A percentile compares a stretch with the other conserved stretches of the same genome.
Evolutionary conservation across 2,888 invertebrate genomes (phyloP).

Genomic region (Herminia tarsipennalis): DNA sequence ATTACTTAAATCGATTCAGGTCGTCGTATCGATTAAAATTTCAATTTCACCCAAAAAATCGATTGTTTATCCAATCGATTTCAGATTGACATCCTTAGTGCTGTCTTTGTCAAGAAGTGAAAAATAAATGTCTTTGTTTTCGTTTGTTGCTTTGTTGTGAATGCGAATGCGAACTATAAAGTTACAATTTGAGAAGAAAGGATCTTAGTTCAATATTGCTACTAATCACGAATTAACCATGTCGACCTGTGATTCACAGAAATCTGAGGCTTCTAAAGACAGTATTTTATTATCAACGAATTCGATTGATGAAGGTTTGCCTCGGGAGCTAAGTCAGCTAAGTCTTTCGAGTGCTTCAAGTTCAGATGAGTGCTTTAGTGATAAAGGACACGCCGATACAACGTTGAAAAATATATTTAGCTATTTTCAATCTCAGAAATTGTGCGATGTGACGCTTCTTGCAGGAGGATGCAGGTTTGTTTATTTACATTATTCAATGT

Average conservation of each 20-base stretch:
- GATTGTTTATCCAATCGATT: too few relatives aligned
- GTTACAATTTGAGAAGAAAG: slow-evolving; percentile 15
- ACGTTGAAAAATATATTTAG: slow-evolving; percentile 93
- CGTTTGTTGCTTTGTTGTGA: slow-evolving; percentile 47
- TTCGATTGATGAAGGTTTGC: slow-evolving; percentile 85
- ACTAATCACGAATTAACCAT: slow-evolving; percentile 49
- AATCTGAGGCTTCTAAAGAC: slow-evolving; percentile 73
- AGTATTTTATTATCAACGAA: slow-evolving; percentile 73
- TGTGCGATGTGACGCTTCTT: slow-evolving; percentile 95
- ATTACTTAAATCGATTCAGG: too few relatives aligned
- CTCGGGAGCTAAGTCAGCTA: slow-evolving; percentile 88
- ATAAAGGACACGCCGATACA: slow-evolving; percentile 92
- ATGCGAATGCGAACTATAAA: too few relatives aligned
- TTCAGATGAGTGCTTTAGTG: slow-evolving; percentile 92
- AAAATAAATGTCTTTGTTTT: slow-evolving; percentile 58
- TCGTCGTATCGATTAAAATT: too few relatives aligned
- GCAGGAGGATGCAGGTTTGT: slow-evolving; percentile 89
- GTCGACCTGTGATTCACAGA: slow-evolving; percentile 75
- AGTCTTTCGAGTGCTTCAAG: slow-evolving; percentile 88
- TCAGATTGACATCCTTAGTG: background rate
- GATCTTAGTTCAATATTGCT: background rate
- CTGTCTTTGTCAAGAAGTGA: slow-evolving; percentile 19
- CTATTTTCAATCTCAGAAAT: slow-evolving; percentile 92
- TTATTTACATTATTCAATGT: slow-evolving; percentile 23
- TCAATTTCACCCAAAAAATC: too few relatives aligned